Base-by-base conservation (phyloP, 2,888 invertebrate genomes). In the Phalera bucephala region DNA sequence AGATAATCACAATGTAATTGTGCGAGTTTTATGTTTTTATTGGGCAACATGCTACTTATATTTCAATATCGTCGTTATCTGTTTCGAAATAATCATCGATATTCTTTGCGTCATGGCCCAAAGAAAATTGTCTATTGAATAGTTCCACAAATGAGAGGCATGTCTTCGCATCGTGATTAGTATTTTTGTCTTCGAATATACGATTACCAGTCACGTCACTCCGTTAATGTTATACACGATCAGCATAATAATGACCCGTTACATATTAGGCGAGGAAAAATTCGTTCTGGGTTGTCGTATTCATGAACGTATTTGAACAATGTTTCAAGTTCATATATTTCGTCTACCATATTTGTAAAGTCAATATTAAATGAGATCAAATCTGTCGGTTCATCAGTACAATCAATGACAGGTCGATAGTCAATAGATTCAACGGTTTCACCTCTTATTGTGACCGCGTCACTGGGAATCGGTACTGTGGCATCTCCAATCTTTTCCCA, bases 401-500 rank as follows among this genome's bases (percentile, higher is more conserved):
- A 40, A 48, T 50, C 47, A 36, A 38, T 52, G 60, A 56, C 66
- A 65, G 54, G 40, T 62, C 48, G 46, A 43, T 63, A 49, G 52
- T 55, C 61, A 42, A 36, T 40, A 44, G 36, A 40, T 36, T 52
- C 45, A 50, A 49, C 54, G 54, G 53, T 45, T 42, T 43, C 42
- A 45, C 52, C 49, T 41, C 50, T 63, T 56, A 66, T 71, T 67
- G 68, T 72, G 39, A 26, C 36, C 32, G 33, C 47, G 52, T 57
- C 63, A 48, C 31, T 51, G 42, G 40, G 51, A 57, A 57, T 61
- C 59, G 56, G 64, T 45, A 59, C 45, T 53, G 51, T 35, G 42
- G 40, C 57, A 47, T 58, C 58, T 52, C 46, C 52, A 56, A 65
- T 70, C 54, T 60, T 59, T 54, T 64, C 53, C 54, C 59, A 62